A percentile compares a stretch with the other conserved stretches of the same genome.
Evolutionary conservation across 2,797 vertebrate genomes (phyloP).

Genomic region (Antennarius maculatus): DNA sequence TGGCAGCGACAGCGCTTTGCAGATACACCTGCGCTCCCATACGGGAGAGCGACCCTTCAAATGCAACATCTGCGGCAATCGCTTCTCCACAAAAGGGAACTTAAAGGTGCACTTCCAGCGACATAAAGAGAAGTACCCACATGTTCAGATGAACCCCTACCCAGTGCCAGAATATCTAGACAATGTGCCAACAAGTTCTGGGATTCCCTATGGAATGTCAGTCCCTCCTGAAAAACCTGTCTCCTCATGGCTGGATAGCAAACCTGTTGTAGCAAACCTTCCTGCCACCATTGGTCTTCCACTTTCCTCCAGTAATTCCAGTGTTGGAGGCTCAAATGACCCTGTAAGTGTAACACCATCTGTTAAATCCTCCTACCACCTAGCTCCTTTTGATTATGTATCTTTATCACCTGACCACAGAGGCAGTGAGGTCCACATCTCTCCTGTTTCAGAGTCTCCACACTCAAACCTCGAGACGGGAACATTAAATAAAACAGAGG

Average conservation of each 20-base stretch:
- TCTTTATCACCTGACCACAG: conserved; percentile 88
- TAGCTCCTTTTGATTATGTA: conserved; percentile 87
- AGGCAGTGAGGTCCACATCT: conserved; percentile 80
- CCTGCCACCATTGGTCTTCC: conserved; percentile 87
- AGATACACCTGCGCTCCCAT: conserved; percentile 98
- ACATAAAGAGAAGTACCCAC: conserved; percentile 98
- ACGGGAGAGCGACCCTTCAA: conserved; percentile 98
- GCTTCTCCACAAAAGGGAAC: conserved; percentile 99
- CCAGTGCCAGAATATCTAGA: conserved; percentile 99
- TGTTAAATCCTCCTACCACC: conserved; percentile 88
- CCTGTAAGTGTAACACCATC: conserved; percentile 89
- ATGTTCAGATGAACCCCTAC: conserved; percentile 99
- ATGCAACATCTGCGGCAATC: conserved; percentile 98
- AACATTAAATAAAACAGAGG: conserved; percentile 80
- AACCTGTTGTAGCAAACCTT: conserved; percentile 87
- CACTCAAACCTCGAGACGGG: conserved; percentile 73
- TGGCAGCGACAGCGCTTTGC: conserved; percentile 97
- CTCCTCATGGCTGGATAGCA: conserved; percentile 94
- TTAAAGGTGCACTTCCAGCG: conserved; percentile 99
- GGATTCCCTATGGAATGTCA: conserved; percentile 96
- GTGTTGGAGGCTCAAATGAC: conserved; percentile 83
- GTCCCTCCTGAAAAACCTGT: conserved; percentile 92
- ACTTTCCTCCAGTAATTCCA: conserved; percentile 85
- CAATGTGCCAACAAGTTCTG: conserved; percentile 95
- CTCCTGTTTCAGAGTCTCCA: conserved; percentile 79